A percentile compares a stretch with the other conserved stretches of the same genome.
Conservation (phyloP, 2,113 vertebrate species). For the Mormoops blainvillei region DNA sequence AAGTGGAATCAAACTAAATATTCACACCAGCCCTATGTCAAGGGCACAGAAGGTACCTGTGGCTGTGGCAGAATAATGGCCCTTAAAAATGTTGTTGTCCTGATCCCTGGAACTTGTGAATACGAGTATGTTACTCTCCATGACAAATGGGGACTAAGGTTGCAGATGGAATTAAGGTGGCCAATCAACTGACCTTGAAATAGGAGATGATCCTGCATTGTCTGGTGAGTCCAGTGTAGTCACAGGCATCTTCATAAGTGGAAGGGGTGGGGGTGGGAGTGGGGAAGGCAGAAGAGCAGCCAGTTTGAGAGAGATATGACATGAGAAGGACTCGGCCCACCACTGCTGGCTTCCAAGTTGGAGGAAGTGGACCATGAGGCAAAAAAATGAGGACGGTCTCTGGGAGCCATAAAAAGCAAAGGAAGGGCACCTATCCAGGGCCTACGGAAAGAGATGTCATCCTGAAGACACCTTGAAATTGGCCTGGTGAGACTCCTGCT, state of each 20-base stretch:
- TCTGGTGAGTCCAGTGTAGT: fast-evolving
- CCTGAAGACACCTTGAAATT: neutral
- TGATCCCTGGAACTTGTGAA: neutral
- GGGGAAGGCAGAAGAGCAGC: neutral
- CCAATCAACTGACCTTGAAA: neutral
- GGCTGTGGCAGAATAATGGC: too few relatives aligned
- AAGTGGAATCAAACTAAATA: neutral
- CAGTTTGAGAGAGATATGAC: fast-evolving
- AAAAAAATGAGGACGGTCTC: neutral
- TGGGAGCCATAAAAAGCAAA: neutral
- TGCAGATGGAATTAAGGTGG: neutral
- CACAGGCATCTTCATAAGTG: neutral
- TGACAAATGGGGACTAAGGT: neutral
- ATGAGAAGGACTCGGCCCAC: neutral
- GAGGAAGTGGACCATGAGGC: neutral
- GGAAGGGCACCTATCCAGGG: neutral
- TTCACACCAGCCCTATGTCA: neutral
- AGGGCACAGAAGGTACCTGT: neutral
- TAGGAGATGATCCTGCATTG: neutral
- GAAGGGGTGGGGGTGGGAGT: too few relatives aligned
- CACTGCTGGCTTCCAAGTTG: too few relatives aligned
- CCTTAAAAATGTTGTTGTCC: too few relatives aligned
- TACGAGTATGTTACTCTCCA: neutral
- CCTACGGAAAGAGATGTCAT: neutral
- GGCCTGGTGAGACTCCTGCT: neutral